phyloP scores from a whole-genome alignment of 2,797 vertebrate species.

The Arrhamphus sclerolepis region DNA sequence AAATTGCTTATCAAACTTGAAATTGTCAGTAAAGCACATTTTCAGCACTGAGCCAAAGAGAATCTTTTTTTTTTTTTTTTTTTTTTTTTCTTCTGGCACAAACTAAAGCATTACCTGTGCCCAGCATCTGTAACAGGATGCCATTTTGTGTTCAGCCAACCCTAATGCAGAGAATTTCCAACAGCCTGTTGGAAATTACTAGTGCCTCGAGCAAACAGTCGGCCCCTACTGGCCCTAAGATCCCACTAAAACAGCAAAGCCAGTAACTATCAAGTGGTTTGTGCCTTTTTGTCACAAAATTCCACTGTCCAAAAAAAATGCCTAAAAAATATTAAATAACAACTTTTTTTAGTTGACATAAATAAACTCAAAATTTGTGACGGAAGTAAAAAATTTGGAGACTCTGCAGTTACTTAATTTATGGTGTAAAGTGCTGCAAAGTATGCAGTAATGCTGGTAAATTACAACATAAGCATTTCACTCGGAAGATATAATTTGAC shows the following conservation, averaged over 20 bases:
- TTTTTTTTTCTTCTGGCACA: not conserved
- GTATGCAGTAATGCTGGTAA: conserved; percentile 47
- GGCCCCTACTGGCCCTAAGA: conserved; percentile 31
- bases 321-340: too few relatives aligned
- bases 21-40: conserved; percentile 27
- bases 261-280: conserved; percentile 69
- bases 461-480: conserved; percentile 63
- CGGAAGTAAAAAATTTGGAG: not conserved
- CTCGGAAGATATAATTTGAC: conserved; percentile 67
- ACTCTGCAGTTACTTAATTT: conserved; percentile 35
- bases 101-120: conserved; percentile 30
- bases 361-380: not conserved
- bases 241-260: conserved; percentile 75
- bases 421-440: conserved; percentile 21
- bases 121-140: conserved; percentile 49
- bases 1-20: conserved; percentile 22
- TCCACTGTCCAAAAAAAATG: conserved; percentile 4
- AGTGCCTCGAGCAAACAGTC: conserved; percentile 73
- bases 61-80: too few relatives aligned
- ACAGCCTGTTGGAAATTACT: conserved; percentile 62
- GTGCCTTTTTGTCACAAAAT: conserved; percentile 47
- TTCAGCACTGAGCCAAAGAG: conserved; percentile 17
- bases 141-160: conserved; percentile 66
- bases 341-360: too few relatives aligned
- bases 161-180: conserved; percentile 54